A percentile compares a stretch with the other conserved stretches of the same genome.
phyloP scores from a whole-genome alignment of 2,113 vertebrate species.

The Australoheros scitulus region DNA sequence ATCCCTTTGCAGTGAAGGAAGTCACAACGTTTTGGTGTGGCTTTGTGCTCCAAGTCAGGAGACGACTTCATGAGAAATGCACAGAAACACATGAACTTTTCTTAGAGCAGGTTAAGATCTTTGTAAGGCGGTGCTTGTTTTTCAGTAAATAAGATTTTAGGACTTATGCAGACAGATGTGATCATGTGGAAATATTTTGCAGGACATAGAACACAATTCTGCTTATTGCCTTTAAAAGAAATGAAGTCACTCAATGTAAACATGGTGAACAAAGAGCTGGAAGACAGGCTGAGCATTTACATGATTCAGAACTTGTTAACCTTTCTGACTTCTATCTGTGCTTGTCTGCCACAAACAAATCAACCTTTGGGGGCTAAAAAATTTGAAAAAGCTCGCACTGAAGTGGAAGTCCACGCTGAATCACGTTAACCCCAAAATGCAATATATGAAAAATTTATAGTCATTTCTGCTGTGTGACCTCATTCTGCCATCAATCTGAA shows the following conservation, averaged over 20 bases:
- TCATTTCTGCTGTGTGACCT: constrained; percentile 28
- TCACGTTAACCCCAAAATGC: constrained; percentile 20
- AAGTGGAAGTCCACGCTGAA: neutral
- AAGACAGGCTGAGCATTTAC: neutral
- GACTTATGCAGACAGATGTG: neutral
- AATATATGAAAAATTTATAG: constrained; percentile 13
- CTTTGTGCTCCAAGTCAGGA: too few relatives aligned
- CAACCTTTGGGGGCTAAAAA: neutral
- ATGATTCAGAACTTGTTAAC: neutral
- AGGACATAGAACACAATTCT: too few relatives aligned
- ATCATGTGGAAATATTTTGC: neutral
- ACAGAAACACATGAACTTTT: neutral
- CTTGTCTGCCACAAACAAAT: neutral
- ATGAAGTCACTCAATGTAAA: neutral
- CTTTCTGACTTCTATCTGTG: too few relatives aligned
- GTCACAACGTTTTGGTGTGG: too few relatives aligned
- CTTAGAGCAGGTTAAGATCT: neutral
- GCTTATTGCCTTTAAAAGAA: neutral
- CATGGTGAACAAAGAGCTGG: neutral
- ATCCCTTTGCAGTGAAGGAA: too few relatives aligned
- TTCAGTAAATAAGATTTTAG: neutral
- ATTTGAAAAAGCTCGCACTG: neutral
- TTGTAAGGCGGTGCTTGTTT: neutral
- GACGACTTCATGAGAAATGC: neutral
- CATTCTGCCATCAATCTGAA: constrained; percentile 28